Evolutionary conservation across 2,888 invertebrate genomes (phyloP).

Genomic region (Agrotis clavis): DNA sequence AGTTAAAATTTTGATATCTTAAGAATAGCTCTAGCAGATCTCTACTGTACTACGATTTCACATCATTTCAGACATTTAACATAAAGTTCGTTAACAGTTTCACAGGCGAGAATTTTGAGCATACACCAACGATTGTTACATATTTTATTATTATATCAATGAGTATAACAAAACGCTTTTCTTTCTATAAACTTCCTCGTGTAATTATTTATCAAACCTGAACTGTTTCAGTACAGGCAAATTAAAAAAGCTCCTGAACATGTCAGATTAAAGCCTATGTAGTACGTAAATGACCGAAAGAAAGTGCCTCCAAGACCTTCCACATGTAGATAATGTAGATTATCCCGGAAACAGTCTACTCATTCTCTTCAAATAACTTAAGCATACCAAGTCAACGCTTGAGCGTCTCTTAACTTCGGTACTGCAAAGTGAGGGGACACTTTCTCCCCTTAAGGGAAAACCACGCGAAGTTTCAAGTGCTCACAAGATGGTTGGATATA

Average conservation of each 20-base stretch:
- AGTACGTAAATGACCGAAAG: not conserved
- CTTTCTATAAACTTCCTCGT: too few relatives aligned
- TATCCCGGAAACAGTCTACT: conserved; percentile 13
- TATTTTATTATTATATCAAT: too few relatives aligned
- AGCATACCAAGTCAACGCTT: conserved; percentile 3
- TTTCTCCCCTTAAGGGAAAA: conserved; percentile 45
- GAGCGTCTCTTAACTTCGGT: conserved; percentile 16
- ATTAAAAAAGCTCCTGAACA: not conserved
- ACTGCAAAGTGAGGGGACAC: conserved; percentile 17
- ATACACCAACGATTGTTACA: too few relatives aligned
- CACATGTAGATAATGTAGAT: not conserved
- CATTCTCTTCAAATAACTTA: conserved; percentile 32
- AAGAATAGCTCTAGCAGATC: not conserved
- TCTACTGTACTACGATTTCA: too few relatives aligned
- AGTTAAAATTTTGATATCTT: not conserved
- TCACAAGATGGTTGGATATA: conserved; percentile 18
- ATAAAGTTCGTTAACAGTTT: too few relatives aligned
- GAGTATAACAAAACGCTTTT: too few relatives aligned
- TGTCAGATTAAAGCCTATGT: not conserved
- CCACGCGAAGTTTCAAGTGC: conserved; percentile 32
- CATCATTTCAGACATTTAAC: too few relatives aligned
- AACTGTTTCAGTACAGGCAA: too few relatives aligned
- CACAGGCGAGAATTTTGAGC: too few relatives aligned
- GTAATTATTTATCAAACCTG: too few relatives aligned
- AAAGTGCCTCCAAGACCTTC: conserved; percentile 8